Conservation (phyloP, 1,140 invertebrate species). For the Sitobion miscanthi region DNA sequence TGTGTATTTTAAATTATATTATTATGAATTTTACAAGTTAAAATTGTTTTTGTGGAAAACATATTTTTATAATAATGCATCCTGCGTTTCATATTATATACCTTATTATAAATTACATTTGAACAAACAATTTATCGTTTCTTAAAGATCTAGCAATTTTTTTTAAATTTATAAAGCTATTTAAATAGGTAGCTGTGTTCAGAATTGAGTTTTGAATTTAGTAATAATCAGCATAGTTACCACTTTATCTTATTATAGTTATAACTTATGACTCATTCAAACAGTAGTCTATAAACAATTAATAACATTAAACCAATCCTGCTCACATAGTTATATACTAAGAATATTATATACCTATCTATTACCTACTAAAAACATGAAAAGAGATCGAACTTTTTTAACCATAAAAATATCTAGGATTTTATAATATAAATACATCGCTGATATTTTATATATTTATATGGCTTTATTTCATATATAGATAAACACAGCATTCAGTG, state of each 20-base stretch:
- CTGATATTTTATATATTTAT: not conserved
- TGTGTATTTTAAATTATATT: slow-evolving; percentile 44
- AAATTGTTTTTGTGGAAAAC: not conserved
- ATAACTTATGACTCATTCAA: no score
- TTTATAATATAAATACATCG: not conserved
- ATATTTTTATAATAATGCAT: not conserved
- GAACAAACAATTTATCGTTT: not conserved
- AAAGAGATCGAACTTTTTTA: not conserved
- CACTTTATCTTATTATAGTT: no score
- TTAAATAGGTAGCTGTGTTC: no score
- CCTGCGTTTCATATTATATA: not conserved
- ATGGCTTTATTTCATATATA: slow-evolving; percentile 60
- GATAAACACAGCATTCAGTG: slow-evolving; percentile 63
- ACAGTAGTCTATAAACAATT: not conserved
- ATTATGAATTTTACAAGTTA: not conserved
- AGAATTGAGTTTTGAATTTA: no score
- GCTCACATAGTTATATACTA: not conserved
- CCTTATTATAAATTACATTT: not conserved
- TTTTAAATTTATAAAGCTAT: no score
- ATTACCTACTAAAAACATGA: not conserved
- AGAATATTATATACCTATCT: not conserved
- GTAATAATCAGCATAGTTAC: no score
- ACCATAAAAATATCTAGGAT: not conserved
- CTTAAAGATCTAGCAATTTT: not conserved
- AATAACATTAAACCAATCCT: not conserved